These are phyloP conservation scores for Molossus alvarezi DNA, from an alignment of 2,797 vertebrate genomes.

Conservation along the genomic window DNA sequence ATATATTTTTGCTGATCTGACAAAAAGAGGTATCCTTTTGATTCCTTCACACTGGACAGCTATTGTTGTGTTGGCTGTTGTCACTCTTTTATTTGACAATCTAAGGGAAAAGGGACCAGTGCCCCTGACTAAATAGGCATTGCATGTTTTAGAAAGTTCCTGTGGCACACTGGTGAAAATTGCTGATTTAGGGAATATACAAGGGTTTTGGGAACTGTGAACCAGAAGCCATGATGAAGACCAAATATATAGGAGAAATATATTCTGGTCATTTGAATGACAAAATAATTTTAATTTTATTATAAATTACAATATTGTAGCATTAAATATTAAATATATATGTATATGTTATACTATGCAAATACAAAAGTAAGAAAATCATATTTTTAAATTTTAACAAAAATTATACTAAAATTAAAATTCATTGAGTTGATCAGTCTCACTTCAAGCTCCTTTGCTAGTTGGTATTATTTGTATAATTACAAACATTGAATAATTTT, in stretches of 20 bases:
- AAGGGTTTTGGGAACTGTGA: background rate
- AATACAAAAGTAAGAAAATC: background rate
- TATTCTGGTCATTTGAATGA: background rate
- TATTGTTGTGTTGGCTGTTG: background rate
- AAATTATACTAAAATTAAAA: conserved; percentile 54
- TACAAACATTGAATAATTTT: background rate
- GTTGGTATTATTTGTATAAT: background rate
- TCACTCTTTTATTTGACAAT: background rate
- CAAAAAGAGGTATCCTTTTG: background rate
- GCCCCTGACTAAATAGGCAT: background rate
- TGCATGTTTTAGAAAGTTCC: background rate
- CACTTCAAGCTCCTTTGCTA: background rate
- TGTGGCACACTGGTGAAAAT: background rate
- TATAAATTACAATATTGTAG: background rate
- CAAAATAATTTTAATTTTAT: background rate
- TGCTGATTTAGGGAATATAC: background rate
- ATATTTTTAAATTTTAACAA: background rate
- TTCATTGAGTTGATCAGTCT: background rate
- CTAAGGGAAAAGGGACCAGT: background rate
- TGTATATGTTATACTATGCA: background rate
- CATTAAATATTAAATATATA: background rate
- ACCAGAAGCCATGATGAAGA: background rate
- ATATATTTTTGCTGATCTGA: background rate
- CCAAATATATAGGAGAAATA: background rate
- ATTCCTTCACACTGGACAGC: background rate